Percentiles rank a stretch among this genome's conserved stretches.
Evolutionary conservation across 2,888 invertebrate genomes (phyloP).

Genomic region (Leptinotarsa tumamoca): DNA sequence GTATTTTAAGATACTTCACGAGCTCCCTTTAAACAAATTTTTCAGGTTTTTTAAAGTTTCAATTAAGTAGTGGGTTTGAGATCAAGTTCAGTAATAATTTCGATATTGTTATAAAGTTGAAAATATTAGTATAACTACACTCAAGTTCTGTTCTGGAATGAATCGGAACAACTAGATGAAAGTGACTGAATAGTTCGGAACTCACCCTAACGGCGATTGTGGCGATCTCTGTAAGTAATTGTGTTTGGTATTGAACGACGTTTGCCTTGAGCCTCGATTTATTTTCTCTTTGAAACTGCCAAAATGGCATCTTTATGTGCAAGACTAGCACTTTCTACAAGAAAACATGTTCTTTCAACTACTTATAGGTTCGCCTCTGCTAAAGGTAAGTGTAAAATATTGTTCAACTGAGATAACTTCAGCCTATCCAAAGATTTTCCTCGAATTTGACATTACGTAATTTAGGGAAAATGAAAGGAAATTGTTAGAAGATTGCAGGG

Average conservation of each 20-base stretch:
- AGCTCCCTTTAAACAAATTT: too few relatives aligned
- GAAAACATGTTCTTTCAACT: constrained; percentile 74
- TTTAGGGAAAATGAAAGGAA: constrained; percentile 42
- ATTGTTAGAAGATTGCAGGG: not conserved
- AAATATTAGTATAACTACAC: too few relatives aligned
- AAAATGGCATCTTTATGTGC: constrained; percentile 84
- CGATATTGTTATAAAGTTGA: too few relatives aligned
- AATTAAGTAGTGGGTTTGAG: too few relatives aligned
- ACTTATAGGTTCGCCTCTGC: constrained; percentile 71
- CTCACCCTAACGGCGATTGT: not conserved
- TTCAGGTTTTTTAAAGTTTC: too few relatives aligned
- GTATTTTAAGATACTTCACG: too few relatives aligned
- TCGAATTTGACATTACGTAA: constrained; percentile 61
- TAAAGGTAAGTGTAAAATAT: constrained; percentile 72
- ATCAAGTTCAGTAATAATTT: too few relatives aligned
- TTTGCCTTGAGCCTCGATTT: constrained; percentile 11
- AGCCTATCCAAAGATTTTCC: constrained; percentile 70
- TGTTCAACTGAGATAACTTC: constrained; percentile 50
- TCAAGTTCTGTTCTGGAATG: too few relatives aligned
- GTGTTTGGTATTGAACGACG: constrained; percentile 23
- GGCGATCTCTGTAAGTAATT: not conserved
- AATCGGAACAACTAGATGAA: too few relatives aligned
- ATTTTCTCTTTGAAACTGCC: constrained; percentile 34
- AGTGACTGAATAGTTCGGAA: not conserved
- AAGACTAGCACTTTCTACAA: constrained; percentile 75